phyloP scores from a whole-genome alignment of 2,888 invertebrate genomes.

The Tetranychus truncatus region DNA sequence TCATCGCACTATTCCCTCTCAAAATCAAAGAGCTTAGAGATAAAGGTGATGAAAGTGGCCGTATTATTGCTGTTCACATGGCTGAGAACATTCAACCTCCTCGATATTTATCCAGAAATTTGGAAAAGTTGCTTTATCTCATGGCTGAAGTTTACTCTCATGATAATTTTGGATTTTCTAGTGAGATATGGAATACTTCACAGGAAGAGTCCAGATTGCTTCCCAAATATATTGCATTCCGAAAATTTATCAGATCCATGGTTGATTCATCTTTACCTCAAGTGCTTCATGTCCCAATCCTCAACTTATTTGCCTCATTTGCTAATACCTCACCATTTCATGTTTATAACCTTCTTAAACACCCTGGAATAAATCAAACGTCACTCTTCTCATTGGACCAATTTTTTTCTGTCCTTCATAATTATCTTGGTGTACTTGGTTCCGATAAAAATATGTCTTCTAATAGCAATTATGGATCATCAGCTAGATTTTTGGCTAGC shows the following conservation, averaged over 20 bases:
- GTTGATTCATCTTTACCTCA: slow-evolving; percentile 22
- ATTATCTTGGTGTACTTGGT: slow-evolving; percentile 20
- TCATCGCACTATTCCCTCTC: slow-evolving; percentile 75
- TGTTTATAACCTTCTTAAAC: slow-evolving; percentile 21
- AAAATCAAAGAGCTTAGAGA: slow-evolving; percentile 65
- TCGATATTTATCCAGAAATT: slow-evolving; percentile 50
- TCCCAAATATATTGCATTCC: slow-evolving; percentile 14
- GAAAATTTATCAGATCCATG: slow-evolving; percentile 20
- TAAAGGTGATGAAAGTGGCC: slow-evolving; percentile 70
- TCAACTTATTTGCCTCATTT: slow-evolving; percentile 19
- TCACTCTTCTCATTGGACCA: slow-evolving; percentile 19
- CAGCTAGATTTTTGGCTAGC: not conserved
- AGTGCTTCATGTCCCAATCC: slow-evolving; percentile 20
- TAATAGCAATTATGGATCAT: not conserved
- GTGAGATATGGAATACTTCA: slow-evolving; percentile 17
- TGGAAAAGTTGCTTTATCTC: slow-evolving; percentile 60
- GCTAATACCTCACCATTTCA: slow-evolving; percentile 19
- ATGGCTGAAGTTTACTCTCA: slow-evolving; percentile 23
- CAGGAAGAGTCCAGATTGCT: slow-evolving; percentile 13
- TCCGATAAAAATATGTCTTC: slow-evolving; percentile 2
- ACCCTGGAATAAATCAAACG: slow-evolving; percentile 14
- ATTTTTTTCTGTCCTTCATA: slow-evolving; percentile 17
- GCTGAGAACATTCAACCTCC: slow-evolving; percentile 55
- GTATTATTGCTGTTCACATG: slow-evolving; percentile 41
- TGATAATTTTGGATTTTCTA: slow-evolving; percentile 15